Evolutionary conservation across 2,113 vertebrate genomes (phyloP).

Genomic region (Neogobius melanostomus): DNA sequence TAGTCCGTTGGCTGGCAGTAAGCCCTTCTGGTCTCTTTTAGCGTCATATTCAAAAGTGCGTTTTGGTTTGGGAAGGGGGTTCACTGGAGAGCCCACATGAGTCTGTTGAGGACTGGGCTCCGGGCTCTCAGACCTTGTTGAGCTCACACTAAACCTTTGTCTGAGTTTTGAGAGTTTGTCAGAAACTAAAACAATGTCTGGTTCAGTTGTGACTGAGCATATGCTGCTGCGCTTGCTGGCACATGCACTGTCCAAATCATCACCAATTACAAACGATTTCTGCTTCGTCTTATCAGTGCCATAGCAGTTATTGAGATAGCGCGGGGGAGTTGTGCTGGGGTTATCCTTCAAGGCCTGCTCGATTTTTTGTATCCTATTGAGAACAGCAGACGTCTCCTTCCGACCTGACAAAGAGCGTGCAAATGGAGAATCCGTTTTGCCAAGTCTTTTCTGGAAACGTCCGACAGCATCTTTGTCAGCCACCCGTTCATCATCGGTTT

Average conservation of each 20-base stretch:
- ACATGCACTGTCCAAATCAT: slow-evolving; percentile 76
- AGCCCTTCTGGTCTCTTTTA: slow-evolving; percentile 85
- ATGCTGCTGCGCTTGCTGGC: slow-evolving; percentile 80
- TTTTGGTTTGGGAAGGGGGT: slow-evolving; percentile 97
- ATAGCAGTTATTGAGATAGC: slow-evolving; percentile 95
- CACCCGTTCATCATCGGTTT: slow-evolving; percentile 87
- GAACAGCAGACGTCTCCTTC: slow-evolving; percentile 92
- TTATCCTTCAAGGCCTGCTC: slow-evolving; percentile 94
- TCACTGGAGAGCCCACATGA: slow-evolving; percentile 79
- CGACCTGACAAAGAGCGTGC: slow-evolving; percentile 79
- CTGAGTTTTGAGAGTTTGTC: slow-evolving; percentile 82
- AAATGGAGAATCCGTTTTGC: slow-evolving; percentile 80
- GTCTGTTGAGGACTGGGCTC: slow-evolving; percentile 71
- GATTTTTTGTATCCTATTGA: slow-evolving; percentile 97
- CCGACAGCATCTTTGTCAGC: slow-evolving; percentile 83
- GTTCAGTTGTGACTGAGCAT: slow-evolving; percentile 79
- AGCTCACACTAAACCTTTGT: slow-evolving; percentile 75
- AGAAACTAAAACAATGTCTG: slow-evolving; percentile 74
- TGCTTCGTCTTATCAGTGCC: slow-evolving; percentile 85
- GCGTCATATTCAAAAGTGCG: slow-evolving; percentile 99
- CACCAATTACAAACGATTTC: slow-evolving; percentile 79
- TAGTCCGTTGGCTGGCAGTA: slow-evolving; percentile 86
- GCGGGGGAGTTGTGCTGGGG: slow-evolving; percentile 85
- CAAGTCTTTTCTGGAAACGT: slow-evolving; percentile 84
- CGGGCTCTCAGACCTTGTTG: slow-evolving; percentile 71